Base-by-base conservation (phyloP, 2,113 vertebrate genomes). In the Hydrochoerus hydrochaeris region DNA sequence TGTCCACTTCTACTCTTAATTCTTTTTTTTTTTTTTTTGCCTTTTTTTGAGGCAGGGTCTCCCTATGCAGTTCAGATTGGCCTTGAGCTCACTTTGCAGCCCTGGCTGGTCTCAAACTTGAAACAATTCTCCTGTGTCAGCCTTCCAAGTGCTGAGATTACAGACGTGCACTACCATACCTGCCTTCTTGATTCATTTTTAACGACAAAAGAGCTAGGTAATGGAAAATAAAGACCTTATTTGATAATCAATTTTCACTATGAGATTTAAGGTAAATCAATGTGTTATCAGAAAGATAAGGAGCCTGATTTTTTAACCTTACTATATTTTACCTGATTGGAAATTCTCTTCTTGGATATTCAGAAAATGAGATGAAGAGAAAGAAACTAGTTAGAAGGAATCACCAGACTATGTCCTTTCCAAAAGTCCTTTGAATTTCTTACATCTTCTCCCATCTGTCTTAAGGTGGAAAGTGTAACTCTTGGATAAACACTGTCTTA, bases 181-280 rank as follows among this genome's bases (percentile, higher is more conserved):
- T 57, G 54, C 3, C 54, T 63, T 69, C 54, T 88, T 91, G 30
- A 88, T 73, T 89, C 35, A 78, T 71, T 73, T 73, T 92, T 88
- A 65, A 67, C 67, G 49, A 81, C 54, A 87, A 60, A 84, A 80
- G 26, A 85, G 2, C 32, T 85, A 35, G 35, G 16, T 14, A 54
- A 93, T 14, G 57, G n/a, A 80, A 85, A 84, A 95, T 35, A 82
- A 94, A 92, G 84, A 13, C 11, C 35, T 44, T 73, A 52, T 52
- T 60, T 86, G 77, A 54, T 71, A 24, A 90, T 58, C 81, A 77
- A 22, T 89, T 94, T 94, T 89, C 84, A 75, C n/a, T 14, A 54
- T 14, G 32, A 93, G 44, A 83, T 85, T 89, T 16, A 54, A 89
- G 30, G 94, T 46, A 86, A 91, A 80, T 83, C 38, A 85, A 60